A percentile compares a stretch with the other conserved stretches of the same genome.
Evolutionary conservation across 2,113 vertebrate genomes (phyloP).

Genomic region (Conger conger): DNA sequence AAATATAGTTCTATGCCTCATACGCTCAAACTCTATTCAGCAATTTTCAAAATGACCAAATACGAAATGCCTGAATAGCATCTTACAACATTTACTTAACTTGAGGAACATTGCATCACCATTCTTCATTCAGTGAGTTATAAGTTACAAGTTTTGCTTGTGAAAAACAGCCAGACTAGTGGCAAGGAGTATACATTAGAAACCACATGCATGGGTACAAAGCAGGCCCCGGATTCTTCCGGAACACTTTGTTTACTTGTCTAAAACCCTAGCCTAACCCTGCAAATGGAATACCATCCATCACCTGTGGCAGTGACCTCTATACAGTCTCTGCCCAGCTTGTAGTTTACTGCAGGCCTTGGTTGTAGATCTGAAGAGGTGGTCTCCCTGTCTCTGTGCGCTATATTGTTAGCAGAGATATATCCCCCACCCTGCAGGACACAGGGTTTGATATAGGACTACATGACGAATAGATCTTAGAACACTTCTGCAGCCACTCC

Average conservation of each 20-base stretch:
- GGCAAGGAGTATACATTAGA: not conserved
- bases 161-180: not conserved
- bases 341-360: not conserved
- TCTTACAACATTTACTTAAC: not conserved
- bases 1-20: not conserved
- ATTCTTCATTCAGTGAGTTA: not conserved
- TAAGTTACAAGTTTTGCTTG: not conserved
- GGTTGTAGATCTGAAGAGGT: constrained; percentile 1
- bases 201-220: not conserved
- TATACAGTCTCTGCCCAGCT: not conserved
- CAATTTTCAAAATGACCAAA: not conserved
- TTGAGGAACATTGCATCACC: not conserved
- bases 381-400: not conserved
- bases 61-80: not conserved
- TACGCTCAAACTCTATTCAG: not conserved
- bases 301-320: not conserved
- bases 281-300: constrained; percentile 1
- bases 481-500: not conserved
- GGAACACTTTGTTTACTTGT: not conserved
- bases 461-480: not conserved
- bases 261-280: not conserved
- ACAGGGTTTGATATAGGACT: not conserved
- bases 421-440: not conserved
- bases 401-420: not conserved
- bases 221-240: not conserved